Conservation (phyloP, 2,797 vertebrate genomes). For the Eptatretus atami region DNA sequence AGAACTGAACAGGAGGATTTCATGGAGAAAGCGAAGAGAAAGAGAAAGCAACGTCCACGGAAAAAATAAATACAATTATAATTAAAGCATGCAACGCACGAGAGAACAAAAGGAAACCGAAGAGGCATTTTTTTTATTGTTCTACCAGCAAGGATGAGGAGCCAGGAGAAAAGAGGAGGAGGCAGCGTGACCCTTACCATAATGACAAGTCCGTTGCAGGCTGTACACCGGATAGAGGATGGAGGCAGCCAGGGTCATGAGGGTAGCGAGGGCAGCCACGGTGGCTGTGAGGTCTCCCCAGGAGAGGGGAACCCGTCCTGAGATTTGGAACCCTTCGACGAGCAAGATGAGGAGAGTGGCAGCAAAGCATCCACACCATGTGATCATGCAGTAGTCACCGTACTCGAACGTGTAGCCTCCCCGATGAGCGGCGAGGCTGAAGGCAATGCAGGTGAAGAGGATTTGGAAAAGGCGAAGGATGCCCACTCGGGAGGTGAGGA, state of each 20-base stretch:
- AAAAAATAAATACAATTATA: too few relatives aligned
- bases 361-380: conserved; percentile 50
- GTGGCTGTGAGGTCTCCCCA: conserved; percentile 74
- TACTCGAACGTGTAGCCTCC: conserved; percentile 10
- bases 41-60: too few relatives aligned
- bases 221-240: conserved; percentile 43
- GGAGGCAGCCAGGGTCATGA: conserved; percentile 44
- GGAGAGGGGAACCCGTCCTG: conserved; percentile 30
- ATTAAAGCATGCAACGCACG: too few relatives aligned
- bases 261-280: conserved; percentile 36
- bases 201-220: conserved; percentile 14
- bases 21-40: too few relatives aligned
- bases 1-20: too few relatives aligned
- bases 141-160: too few relatives aligned
- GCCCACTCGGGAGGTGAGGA: conserved; percentile 22
- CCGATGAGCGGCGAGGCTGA: conserved; percentile 31
- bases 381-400: conserved; percentile 47
- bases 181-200: too few relatives aligned
- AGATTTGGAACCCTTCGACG: conserved; percentile 32
- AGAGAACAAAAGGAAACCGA: too few relatives aligned
- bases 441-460: conserved; percentile 32
- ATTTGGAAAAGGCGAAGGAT: conserved; percentile 33
- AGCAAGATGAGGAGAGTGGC: conserved; percentile 31
- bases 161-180: too few relatives aligned
- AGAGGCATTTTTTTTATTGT: too few relatives aligned